Percentiles rank a stretch among this genome's conserved stretches.
phyloP scores from a whole-genome alignment of 1,140 invertebrate genomes.

The Drosophila murphyi region DNA sequence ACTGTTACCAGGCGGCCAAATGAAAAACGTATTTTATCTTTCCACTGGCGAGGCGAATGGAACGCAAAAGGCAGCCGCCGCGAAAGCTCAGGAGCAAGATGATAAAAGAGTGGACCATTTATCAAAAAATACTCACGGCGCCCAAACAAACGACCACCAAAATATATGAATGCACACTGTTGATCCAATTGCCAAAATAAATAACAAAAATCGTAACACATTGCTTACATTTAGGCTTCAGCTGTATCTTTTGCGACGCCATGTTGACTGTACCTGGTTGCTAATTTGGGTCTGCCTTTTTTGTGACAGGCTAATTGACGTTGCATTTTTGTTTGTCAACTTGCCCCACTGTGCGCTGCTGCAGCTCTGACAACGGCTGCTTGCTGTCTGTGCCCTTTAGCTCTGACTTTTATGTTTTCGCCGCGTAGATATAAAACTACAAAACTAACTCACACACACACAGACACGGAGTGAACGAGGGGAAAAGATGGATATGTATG shows the following conservation, averaged over 20 bases:
- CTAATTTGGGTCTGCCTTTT: conserved; percentile 34
- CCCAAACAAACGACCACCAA: conserved; percentile 34
- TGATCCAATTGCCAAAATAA: conserved; percentile 9
- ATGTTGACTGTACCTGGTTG: conserved; percentile 51
- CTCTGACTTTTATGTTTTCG: conserved; percentile 78
- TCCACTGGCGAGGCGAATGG: conserved; percentile 66
- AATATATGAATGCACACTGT: conserved; percentile 70
- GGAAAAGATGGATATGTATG: conserved; percentile 4
- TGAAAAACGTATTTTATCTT: conserved; percentile 83
- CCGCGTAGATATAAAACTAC: conserved; percentile 64
- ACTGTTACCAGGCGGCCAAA: conserved; percentile 58
- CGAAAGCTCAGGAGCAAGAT: conserved; percentile 78
- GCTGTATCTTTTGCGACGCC: conserved; percentile 8
- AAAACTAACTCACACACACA: conserved; percentile 49
- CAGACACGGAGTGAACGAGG: conserved; percentile 8
- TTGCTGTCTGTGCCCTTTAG: conserved; percentile 74
- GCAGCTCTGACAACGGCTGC: conserved; percentile 55
- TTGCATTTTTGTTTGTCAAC: conserved; percentile 14
- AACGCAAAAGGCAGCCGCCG: conserved; percentile 47
- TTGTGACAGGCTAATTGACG: conserved; percentile 47
- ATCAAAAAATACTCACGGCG: conserved; percentile 67
- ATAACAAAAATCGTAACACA: conserved; percentile 22
- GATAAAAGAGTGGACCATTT: conserved; percentile 81
- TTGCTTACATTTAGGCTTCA: conserved; percentile 33
- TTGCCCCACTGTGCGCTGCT: conserved; percentile 46